Conservation (phyloP, 1,140 invertebrate genomes). For the Panagrolaimus sp. region DNA sequence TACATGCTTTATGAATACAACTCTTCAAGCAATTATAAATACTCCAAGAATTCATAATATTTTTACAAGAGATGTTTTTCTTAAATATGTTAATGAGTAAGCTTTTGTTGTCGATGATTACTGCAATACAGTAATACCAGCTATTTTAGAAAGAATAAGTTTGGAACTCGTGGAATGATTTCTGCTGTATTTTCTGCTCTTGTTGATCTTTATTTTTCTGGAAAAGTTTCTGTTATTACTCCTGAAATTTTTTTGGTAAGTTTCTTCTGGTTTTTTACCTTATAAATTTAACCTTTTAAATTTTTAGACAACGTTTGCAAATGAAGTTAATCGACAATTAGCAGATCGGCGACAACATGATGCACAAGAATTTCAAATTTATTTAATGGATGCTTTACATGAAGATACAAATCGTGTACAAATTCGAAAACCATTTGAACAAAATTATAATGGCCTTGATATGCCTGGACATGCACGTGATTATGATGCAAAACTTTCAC, state of each 20-base stretch:
- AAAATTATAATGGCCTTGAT: slow-evolving; percentile 38
- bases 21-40: slow-evolving; percentile 69
- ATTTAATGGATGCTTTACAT: slow-evolving; percentile 38
- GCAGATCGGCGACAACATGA: slow-evolving; percentile 41
- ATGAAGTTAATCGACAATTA: slow-evolving; percentile 23
- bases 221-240: slow-evolving; percentile 16
- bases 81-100: slow-evolving; percentile 18
- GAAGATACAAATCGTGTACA: slow-evolving; percentile 36
- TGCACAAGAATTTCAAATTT: slow-evolving; percentile 43
- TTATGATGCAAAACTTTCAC: slow-evolving; percentile 17
- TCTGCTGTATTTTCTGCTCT: slow-evolving; percentile 20
- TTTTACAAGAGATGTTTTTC: slow-evolving; percentile 12
- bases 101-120: slow-evolving; percentile 11
- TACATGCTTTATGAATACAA: slow-evolving; percentile 82
- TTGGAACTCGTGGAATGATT: slow-evolving; percentile 16
- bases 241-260: slow-evolving; percentile 22
- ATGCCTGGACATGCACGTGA: slow-evolving; percentile 25
- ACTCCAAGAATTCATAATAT: slow-evolving; percentile 17
- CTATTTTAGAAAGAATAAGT: slow-evolving; percentile 5
- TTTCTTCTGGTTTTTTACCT: not conserved
- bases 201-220: slow-evolving; percentile 26
- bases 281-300: not conserved
- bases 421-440: slow-evolving; percentile 31
- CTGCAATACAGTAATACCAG: not conserved
- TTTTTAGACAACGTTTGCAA: slow-evolving; percentile 30